phyloP scores from a whole-genome alignment of 2,113 vertebrate species.

The Lophura nycthemera region DNA sequence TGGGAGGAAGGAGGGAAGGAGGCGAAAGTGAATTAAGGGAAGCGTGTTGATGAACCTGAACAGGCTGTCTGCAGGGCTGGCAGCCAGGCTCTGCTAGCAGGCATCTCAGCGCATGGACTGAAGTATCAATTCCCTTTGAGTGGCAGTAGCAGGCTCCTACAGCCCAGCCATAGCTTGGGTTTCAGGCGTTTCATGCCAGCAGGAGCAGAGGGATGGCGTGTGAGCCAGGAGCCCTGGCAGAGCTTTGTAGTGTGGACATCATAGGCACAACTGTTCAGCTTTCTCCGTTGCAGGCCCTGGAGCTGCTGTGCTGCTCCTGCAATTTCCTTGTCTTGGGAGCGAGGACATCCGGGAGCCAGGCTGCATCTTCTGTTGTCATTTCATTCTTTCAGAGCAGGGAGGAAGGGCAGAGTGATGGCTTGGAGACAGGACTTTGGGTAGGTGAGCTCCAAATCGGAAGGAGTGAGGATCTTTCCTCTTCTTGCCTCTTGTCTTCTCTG shows the following conservation, averaged over 20 bases:
- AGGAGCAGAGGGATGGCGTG: not conserved
- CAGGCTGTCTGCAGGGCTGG: constrained; percentile 25
- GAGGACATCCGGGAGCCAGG: not conserved
- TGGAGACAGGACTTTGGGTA: not conserved
- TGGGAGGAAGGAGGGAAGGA: not conserved
- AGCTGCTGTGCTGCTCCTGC: not conserved
- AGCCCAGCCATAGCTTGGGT: constrained; percentile 17
- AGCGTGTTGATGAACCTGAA: not conserved
- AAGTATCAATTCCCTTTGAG: constrained; percentile 41
- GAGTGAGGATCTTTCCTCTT: not conserved
- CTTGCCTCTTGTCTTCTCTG: not conserved
- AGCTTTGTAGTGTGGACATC: not conserved
- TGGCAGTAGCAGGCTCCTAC: constrained; percentile 59
- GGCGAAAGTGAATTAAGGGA: not conserved
- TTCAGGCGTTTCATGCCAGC: constrained; percentile 19
- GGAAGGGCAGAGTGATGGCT: not conserved
- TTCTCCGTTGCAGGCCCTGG: not conserved
- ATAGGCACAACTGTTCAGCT: not conserved
- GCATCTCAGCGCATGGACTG: not conserved
- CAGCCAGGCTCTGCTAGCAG: not conserved
- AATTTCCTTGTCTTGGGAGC: not conserved
- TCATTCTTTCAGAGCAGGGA: not conserved
- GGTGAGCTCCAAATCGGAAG: not conserved
- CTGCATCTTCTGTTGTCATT: fast-evolving
- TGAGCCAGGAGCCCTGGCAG: not conserved